Evolutionary conservation across 2,797 vertebrate species (phyloP).

Genomic region (Spinibarbus caldwelli): DNA sequence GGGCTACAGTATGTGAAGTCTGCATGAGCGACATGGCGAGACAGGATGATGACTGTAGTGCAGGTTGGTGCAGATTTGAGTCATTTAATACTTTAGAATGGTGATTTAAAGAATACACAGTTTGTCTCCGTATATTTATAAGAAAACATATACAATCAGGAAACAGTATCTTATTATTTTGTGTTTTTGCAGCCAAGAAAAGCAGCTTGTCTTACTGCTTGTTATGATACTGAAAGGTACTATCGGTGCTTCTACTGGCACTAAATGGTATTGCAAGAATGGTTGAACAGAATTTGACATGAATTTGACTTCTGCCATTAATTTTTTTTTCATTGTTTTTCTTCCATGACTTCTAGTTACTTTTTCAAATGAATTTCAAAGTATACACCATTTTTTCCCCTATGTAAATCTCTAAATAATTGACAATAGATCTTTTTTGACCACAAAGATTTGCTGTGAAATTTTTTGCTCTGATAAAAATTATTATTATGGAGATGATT

Average conservation of each 20-base stretch:
- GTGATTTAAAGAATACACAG: not conserved
- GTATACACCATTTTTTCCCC: not conserved
- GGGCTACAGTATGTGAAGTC: not conserved
- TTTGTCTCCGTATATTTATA: not conserved
- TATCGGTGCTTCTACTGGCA: not conserved
- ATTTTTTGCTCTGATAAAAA: no score
- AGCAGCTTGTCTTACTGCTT: not conserved
- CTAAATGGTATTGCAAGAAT: not conserved
- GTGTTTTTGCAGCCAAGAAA: not conserved
- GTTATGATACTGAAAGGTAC: not conserved
- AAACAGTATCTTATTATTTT: not conserved
- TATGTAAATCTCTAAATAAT: no score
- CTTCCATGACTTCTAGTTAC: not conserved
- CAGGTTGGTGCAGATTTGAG: not conserved
- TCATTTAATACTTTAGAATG: not conserved
- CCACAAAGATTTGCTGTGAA: no score
- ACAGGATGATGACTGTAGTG: not conserved
- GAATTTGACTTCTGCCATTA: no score
- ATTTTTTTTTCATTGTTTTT: not conserved
- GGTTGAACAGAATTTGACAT: not conserved
- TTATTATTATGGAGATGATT: not conserved
- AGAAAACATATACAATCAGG: not conserved
- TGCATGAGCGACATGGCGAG: not conserved
- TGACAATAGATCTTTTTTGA: no score
- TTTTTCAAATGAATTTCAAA: not conserved